Evolutionary conservation across 1,140 invertebrate species (phyloP).

Genomic region (Augochlora pura): DNA sequence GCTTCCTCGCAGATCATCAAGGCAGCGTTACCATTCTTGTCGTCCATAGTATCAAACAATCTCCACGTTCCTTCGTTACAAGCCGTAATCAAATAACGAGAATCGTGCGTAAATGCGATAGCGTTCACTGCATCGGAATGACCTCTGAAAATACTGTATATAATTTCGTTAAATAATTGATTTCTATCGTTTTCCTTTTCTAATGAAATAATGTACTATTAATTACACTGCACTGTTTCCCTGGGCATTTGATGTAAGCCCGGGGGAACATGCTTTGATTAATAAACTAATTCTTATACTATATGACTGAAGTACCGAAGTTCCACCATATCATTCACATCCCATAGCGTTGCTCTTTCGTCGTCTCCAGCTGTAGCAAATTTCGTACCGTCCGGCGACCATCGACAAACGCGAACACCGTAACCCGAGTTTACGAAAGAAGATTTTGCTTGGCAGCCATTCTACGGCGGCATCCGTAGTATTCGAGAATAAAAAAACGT

Average conservation of each 20-base stretch:
- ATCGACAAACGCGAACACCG: conserved; percentile 81
- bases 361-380: conserved; percentile 88
- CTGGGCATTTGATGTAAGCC: no score
- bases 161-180: neutral
- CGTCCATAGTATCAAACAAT: conserved; percentile 62
- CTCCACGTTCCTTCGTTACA: conserved; percentile 84
- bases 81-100: conserved; percentile 83
- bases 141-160: conserved; percentile 79
- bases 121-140: conserved; percentile 83
- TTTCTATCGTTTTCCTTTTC: neutral
- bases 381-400: conserved; percentile 84
- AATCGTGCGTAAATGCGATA: conserved; percentile 85
- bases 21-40: conserved; percentile 19
- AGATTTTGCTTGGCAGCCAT: conserved; percentile 76
- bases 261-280: no score
- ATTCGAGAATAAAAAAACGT: conserved; percentile 8
- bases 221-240: no score
- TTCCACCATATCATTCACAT: conserved; percentile 81
- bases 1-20: conserved; percentile 80
- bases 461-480: conserved; percentile 64
- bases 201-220: no score
- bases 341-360: conserved; percentile 86
- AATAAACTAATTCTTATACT: no score
- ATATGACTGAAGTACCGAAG: conserved; percentile 76
- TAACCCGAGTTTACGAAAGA: conserved; percentile 77